phyloP scores from a whole-genome alignment of 2,888 invertebrate genomes.

The Diarsia rubi region DNA sequence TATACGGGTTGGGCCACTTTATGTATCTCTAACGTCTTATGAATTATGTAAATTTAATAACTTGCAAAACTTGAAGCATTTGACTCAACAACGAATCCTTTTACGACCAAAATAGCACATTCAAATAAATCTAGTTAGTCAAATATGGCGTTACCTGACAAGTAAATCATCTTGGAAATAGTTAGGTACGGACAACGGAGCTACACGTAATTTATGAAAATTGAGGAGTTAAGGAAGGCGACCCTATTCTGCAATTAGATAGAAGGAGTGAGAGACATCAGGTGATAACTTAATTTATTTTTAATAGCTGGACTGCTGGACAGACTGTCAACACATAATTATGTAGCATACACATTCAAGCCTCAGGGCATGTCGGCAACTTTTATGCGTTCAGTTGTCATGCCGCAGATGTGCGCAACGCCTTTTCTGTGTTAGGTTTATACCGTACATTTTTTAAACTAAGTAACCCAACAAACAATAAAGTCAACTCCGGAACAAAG shows the following conservation, averaged over 20 bases:
- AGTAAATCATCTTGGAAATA: slow-evolving; percentile 26
- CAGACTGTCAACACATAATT: neutral
- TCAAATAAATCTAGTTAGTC: slow-evolving; percentile 32
- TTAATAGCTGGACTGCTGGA: neutral
- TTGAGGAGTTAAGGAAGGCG: neutral
- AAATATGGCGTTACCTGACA: slow-evolving; percentile 30
- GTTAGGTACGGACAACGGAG: neutral
- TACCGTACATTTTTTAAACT: neutral
- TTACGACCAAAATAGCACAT: neutral
- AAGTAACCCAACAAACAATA: neutral
- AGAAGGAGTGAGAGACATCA: neutral
- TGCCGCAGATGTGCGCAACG: neutral
- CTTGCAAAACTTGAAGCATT: slow-evolving; percentile 35
- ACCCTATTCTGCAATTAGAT: neutral
- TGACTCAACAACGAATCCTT: slow-evolving; percentile 33
- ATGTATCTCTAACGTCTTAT: neutral
- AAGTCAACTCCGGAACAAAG: neutral
- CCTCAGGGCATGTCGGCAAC: neutral
- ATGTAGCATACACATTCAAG: neutral
- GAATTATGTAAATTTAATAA: slow-evolving; percentile 24
- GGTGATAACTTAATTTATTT: neutral
- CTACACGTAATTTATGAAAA: slow-evolving; percentile 12
- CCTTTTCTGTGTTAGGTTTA: neutral
- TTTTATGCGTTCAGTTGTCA: neutral
- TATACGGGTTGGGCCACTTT: neutral